Conservation (phyloP, 2,113 vertebrate genomes). For the Tupaia chinensis region DNA sequence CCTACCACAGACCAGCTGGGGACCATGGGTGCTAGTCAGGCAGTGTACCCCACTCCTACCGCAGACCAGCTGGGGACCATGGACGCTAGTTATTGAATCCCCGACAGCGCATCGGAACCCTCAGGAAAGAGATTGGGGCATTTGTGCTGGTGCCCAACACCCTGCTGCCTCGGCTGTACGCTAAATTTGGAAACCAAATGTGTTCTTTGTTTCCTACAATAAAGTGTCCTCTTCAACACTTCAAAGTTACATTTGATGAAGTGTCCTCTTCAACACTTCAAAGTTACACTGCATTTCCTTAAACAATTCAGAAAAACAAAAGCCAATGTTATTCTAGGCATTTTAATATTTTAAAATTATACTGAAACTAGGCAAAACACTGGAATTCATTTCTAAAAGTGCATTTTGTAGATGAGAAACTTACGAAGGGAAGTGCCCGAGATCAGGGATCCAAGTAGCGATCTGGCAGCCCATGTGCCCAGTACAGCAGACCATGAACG, state of each 20-base stretch:
- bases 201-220: not conserved
- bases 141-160: not conserved
- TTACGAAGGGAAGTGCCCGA: not conserved
- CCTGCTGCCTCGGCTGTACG: not conserved
- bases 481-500: not conserved
- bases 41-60: too few relatives aligned
- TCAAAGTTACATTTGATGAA: conserved; percentile 31
- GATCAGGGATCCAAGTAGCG: not conserved
- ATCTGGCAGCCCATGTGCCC: not conserved
- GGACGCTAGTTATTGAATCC: not conserved
- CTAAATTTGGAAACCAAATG: conserved; percentile 7
- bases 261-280: not conserved
- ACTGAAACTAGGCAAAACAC: not conserved
- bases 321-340: not conserved
- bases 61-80: too few relatives aligned
- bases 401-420: not conserved
- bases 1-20: too few relatives aligned
- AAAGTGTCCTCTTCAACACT: not conserved
- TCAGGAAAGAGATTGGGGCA: not conserved
- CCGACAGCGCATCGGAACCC: not conserved
- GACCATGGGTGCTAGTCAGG: too few relatives aligned
- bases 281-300: not conserved
- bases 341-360: conserved; percentile 30
- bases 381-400: conserved; percentile 7
- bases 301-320: conserved; percentile 39